phyloP scores from a whole-genome alignment of 2,113 vertebrate species.

The Corydoras maculifer region DNA sequence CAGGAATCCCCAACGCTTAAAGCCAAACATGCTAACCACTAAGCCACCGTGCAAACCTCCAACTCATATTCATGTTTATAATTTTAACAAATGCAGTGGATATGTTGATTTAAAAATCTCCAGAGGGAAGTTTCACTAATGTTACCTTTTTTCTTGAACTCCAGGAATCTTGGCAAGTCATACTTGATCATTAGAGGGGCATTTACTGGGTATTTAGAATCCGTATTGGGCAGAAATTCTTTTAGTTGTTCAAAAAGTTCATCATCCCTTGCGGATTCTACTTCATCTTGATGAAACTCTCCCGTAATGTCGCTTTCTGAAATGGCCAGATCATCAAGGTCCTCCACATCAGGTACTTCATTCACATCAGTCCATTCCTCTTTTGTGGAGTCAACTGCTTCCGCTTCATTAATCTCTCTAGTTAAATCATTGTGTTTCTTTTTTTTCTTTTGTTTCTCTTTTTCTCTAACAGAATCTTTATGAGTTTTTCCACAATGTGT shows the following conservation, averaged over 20 bases:
- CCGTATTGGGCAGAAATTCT: slow-evolving; percentile 32
- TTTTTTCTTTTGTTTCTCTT: neutral
- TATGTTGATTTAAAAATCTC: neutral
- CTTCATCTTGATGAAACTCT: neutral
- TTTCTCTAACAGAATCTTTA: neutral
- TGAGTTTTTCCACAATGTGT: neutral
- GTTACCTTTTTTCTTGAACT: slow-evolving; percentile 43
- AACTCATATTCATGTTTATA: no score
- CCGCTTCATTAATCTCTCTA: neutral
- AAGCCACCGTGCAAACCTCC: no score
- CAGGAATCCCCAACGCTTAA: no score
- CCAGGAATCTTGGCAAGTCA: slow-evolving; percentile 40
- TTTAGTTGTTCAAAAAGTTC: slow-evolving; percentile 16
- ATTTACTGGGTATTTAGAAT: neutral
- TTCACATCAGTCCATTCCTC: neutral
- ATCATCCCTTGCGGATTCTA: neutral
- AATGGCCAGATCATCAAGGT: neutral
- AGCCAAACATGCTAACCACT: no score
- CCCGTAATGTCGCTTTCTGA: neutral
- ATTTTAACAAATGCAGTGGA: neutral
- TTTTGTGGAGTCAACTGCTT: neutral
- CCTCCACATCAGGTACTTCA: neutral
- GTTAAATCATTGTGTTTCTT: neutral
- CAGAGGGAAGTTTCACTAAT: neutral
- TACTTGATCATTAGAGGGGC: slow-evolving; percentile 23